phyloP scores from a whole-genome alignment of 1,140 invertebrate genomes.

The Diabrotica virgifera region DNA sequence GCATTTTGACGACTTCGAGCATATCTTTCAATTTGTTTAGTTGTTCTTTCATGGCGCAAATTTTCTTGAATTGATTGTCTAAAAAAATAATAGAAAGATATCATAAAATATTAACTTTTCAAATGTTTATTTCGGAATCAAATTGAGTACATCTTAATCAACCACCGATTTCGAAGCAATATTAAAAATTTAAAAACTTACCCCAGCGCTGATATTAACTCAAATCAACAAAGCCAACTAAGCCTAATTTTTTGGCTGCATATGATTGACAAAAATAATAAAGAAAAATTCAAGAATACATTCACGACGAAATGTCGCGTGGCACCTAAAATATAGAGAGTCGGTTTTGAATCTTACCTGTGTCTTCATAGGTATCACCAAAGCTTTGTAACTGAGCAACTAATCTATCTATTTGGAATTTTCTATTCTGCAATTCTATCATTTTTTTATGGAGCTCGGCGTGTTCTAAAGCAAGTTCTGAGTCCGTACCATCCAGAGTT shows the following conservation, averaged over 20 bases:
- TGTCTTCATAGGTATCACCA: slow-evolving; percentile 39
- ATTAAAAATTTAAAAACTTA: too few relatives aligned
- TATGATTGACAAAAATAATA: too few relatives aligned
- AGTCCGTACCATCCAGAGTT: slow-evolving; percentile 44
- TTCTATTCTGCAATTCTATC: slow-evolving; percentile 47
- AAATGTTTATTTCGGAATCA: too few relatives aligned
- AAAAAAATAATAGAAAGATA: slow-evolving; percentile 20
- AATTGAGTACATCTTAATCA: too few relatives aligned
- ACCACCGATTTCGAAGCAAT: too few relatives aligned
- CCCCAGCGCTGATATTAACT: too few relatives aligned
- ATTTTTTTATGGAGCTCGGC: slow-evolving; percentile 45
- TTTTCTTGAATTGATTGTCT: slow-evolving; percentile 43
- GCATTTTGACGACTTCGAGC: slow-evolving; percentile 45
- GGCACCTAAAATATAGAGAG: too few relatives aligned
- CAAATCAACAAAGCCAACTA: too few relatives aligned
- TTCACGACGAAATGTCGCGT: too few relatives aligned
- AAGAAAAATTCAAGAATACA: too few relatives aligned
- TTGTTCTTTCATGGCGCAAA: slow-evolving; percentile 47
- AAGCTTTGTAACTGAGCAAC: slow-evolving; percentile 44
- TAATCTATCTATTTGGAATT: slow-evolving; percentile 46
- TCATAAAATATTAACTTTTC: not conserved
- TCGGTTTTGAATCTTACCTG: slow-evolving; percentile 26
- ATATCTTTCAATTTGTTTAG: slow-evolving; percentile 45
- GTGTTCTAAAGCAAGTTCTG: slow-evolving; percentile 44
- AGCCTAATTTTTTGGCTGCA: too few relatives aligned